Percentiles rank a stretch among this genome's conserved stretches.
Evolutionary conservation across 2,797 vertebrate genomes (phyloP).

Genomic region (Dipus sagitta): DNA sequence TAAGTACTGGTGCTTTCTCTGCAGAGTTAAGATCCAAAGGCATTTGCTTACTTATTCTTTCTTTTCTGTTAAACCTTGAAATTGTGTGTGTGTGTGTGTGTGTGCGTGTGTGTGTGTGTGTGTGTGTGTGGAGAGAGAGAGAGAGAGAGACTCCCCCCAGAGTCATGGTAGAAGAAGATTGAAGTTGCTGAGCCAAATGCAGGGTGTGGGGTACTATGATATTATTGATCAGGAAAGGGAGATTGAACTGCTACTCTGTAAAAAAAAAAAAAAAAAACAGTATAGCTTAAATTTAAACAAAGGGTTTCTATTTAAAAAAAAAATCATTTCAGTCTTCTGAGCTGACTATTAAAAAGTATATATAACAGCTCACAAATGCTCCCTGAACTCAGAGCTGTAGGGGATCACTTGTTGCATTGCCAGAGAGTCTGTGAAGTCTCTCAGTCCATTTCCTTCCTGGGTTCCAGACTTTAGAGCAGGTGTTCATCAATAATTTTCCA

Average conservation of each 20-base stretch:
- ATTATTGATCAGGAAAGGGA: neutral
- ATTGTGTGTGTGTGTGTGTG: neutral
- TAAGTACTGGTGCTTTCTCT: conserved; percentile 60
- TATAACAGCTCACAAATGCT: neutral
- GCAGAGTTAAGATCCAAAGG: conserved; percentile 45
- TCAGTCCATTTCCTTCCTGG: neutral
- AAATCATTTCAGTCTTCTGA: conserved; percentile 23
- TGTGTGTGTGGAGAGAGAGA: too few relatives aligned
- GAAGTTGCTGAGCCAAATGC: neutral
- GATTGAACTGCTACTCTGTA: neutral
- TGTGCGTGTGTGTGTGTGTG: neutral
- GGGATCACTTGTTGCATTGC: neutral
- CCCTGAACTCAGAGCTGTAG: neutral
- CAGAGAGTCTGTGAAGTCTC: neutral
- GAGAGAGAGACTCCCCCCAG: neutral
- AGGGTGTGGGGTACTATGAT: neutral
- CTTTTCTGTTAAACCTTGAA: conserved; percentile 22
- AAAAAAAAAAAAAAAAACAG: neutral
- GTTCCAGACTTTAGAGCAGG: neutral
- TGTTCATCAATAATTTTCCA: conserved; percentile 43
- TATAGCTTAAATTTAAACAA: neutral
- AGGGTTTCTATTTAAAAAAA: neutral
- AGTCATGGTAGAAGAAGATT: neutral
- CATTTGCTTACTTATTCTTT: conserved; percentile 38
- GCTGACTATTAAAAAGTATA: conserved; percentile 2